These are phyloP conservation scores for Latrodectus elegans DNA, from an alignment of 2,888 invertebrate genomes.

Conservation along the genomic window DNA sequence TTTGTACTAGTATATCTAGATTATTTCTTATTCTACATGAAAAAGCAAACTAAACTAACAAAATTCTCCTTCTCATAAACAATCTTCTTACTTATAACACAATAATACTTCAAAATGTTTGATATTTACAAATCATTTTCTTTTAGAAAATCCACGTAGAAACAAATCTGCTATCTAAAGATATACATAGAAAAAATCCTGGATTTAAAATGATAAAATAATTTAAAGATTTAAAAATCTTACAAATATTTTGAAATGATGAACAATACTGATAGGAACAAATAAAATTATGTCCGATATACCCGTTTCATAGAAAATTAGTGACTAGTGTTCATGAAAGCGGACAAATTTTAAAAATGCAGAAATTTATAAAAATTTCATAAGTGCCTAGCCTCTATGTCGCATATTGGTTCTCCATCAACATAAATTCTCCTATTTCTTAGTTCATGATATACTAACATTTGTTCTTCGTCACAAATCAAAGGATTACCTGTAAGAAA, in stretches of 20 bases:
- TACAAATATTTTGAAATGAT: neutral
- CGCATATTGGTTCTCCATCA: conserved; percentile 44
- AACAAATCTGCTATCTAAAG: no score
- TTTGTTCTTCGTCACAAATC: conserved; percentile 54
- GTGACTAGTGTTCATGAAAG: neutral
- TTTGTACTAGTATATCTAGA: no score
- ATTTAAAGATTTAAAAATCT: neutral
- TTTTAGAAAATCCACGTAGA: no score
- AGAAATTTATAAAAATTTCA: neutral
- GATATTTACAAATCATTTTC: no score
- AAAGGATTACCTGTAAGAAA: conserved; percentile 51
- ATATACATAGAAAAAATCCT: no score
- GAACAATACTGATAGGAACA: conserved; percentile 26
- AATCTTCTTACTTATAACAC: no score
- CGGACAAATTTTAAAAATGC: neutral
- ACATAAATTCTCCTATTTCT: conserved; percentile 50
- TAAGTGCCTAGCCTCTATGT: neutral
- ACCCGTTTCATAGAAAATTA: conserved; percentile 33
- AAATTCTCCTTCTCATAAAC: no score
- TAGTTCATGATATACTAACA: conserved; percentile 42
- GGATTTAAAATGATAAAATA: neutral
- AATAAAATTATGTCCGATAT: conserved; percentile 26
- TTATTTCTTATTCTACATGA: no score
- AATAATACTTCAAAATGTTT: no score
- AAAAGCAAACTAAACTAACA: no score